These are phyloP conservation scores for Trissolcus brochymenae DNA, from an alignment of 2,888 invertebrate genomes.

Conservation along the genomic window DNA sequence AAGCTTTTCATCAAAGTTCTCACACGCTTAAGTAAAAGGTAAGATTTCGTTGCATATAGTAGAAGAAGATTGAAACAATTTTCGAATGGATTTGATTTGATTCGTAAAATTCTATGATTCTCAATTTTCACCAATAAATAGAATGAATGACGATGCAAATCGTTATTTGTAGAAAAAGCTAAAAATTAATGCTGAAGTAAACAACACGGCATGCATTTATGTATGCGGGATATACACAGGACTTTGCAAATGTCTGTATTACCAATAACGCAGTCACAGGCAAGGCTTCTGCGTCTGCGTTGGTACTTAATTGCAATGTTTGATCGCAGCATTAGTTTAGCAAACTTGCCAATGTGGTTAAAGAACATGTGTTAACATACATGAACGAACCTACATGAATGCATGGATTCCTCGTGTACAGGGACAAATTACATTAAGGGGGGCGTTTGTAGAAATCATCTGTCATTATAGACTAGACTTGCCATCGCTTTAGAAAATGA, in stretches of 20 bases:
- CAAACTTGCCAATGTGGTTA: slow-evolving; percentile 60
- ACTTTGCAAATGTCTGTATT: slow-evolving; percentile 44
- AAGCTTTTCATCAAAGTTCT: slow-evolving; percentile 26
- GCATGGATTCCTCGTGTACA: slow-evolving; percentile 26
- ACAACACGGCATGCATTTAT: slow-evolving; percentile 37
- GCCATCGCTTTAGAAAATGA: slow-evolving; percentile 5
- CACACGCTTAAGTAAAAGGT: slow-evolving; percentile 2
- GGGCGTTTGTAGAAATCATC: slow-evolving; percentile 15
- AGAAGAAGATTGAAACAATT: too few relatives aligned
- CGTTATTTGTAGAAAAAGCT: background rate
- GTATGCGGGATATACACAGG: slow-evolving; percentile 28
- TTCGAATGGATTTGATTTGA: too few relatives aligned
- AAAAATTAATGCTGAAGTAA: slow-evolving; percentile 22
- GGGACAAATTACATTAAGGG: slow-evolving; percentile 21
- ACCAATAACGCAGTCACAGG: slow-evolving; percentile 58
- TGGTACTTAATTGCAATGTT: slow-evolving; percentile 68
- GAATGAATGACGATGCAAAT: background rate
- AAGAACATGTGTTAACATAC: slow-evolving; percentile 51
- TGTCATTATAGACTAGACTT: background rate
- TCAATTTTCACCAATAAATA: background rate
- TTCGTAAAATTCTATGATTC: too few relatives aligned
- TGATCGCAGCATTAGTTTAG: slow-evolving; percentile 63
- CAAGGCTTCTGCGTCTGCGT: slow-evolving; percentile 37
- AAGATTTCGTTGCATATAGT: too few relatives aligned
- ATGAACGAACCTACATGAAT: slow-evolving; percentile 37